Conservation (phyloP, 2,113 vertebrate species). For the Meriones unguiculatus region DNA sequence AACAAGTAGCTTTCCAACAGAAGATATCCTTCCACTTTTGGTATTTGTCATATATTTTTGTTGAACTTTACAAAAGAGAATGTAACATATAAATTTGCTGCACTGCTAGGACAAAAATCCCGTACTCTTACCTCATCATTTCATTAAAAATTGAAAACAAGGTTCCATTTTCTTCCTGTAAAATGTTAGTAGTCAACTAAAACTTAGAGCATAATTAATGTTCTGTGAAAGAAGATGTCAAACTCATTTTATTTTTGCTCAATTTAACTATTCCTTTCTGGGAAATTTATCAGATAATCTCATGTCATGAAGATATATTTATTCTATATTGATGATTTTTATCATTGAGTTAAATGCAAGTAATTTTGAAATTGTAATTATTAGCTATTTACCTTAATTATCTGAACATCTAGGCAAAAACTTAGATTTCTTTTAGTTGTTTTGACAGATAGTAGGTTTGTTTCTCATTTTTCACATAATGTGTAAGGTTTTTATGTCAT, state of each 20-base stretch:
- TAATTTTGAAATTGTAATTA: slow-evolving; percentile 12
- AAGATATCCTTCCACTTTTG: background rate
- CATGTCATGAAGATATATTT: slow-evolving; percentile 6
- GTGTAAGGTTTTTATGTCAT: background rate
- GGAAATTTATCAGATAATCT: slow-evolving; percentile 29
- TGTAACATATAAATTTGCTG: background rate
- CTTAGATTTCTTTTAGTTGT: background rate
- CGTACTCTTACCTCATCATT: background rate
- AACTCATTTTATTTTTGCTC: slow-evolving; percentile 2
- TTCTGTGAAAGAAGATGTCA: background rate
- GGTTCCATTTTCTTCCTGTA: background rate
- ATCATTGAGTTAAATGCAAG: background rate
- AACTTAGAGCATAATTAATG: background rate
- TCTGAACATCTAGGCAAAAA: slow-evolving; percentile 27
- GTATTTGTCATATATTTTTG: background rate
- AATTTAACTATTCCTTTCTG: slow-evolving; percentile 29
- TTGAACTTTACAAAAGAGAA: background rate
- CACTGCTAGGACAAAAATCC: background rate
- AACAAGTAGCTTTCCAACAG: background rate
- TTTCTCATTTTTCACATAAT: slow-evolving; percentile 48
- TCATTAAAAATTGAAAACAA: slow-evolving; percentile 35
- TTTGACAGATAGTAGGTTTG: slow-evolving; percentile 36
- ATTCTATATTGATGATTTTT: slow-evolving; percentile 18
- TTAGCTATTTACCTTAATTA: slow-evolving; percentile 5
- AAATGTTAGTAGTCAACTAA: background rate